Percentiles rank a stretch among this genome's conserved stretches.
Evolutionary conservation across 30 jellyfish, hydroid and myxozoan genomes (phyloP).

Genomic region (Rhopilema esculentum): DNA sequence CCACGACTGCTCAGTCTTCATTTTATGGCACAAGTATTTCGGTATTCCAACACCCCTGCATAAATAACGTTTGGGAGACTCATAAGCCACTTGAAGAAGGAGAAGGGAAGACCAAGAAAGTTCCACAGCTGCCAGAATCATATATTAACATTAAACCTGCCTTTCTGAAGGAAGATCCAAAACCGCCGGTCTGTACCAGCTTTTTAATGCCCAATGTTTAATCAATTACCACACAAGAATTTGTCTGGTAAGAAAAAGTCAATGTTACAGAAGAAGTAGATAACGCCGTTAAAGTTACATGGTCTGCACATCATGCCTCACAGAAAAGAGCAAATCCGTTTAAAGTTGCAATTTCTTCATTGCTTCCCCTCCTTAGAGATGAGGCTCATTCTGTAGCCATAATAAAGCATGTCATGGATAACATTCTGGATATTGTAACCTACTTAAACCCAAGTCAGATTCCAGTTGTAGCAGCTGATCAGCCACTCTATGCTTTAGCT

Average conservation of each 20-base stretch:
- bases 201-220: neutral
- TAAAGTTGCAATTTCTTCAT: conserved; percentile 6
- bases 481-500: conserved; percentile 72
- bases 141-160: conserved; percentile 5
- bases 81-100: neutral
- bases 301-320: conserved; percentile 71
- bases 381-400: conserved; percentile 55
- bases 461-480: conserved; percentile 60
- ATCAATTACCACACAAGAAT: neutral
- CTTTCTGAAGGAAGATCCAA: conserved; percentile 1
- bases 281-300: conserved; percentile 12
- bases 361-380: conserved; percentile 61
- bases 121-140: conserved; percentile 10
- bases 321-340: neutral
- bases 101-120: conserved; percentile 6
- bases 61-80: neutral
- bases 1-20: conserved; percentile 48
- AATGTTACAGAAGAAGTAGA: conserved; percentile 15
- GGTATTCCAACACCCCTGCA: conserved; percentile 3
- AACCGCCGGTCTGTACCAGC: neutral
- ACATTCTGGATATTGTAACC: conserved; percentile 37
- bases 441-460: conserved; percentile 64
- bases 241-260: conserved; percentile 5
- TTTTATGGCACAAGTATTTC: conserved; percentile 60
- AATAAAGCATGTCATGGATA: conserved; percentile 48